A percentile compares a stretch with the other conserved stretches of the same genome.
Evolutionary conservation across 2,888 invertebrate genomes (phyloP).

Genomic region (Corbicula japonica): DNA sequence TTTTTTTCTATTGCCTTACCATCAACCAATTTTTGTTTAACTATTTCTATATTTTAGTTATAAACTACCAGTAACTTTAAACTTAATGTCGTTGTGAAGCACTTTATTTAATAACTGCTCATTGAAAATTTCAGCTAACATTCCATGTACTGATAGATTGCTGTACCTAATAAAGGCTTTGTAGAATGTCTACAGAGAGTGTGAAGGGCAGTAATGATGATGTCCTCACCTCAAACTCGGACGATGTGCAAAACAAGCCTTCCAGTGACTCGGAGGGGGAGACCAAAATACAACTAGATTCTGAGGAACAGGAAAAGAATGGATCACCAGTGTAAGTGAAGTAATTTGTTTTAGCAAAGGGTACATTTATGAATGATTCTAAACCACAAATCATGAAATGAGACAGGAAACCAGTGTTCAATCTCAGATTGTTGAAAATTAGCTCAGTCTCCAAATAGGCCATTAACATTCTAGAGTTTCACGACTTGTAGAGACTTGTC

Average conservation of each 20-base stretch:
- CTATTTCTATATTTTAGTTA: not conserved
- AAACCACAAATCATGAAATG: not conserved
- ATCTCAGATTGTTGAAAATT: not conserved
- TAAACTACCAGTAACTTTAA: not conserved
- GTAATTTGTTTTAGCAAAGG: not conserved
- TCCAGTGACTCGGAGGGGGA: slow-evolving; percentile 63
- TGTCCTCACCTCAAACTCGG: slow-evolving; percentile 33
- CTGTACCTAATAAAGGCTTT: not conserved
- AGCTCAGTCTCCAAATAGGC: not conserved
- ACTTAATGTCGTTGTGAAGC: not conserved
- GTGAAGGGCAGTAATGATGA: slow-evolving; percentile 51
- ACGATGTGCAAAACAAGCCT: slow-evolving; percentile 16
- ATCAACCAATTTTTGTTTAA: not conserved
- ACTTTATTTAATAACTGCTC: not conserved
- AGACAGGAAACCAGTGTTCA: not conserved
- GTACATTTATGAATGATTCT: not conserved
- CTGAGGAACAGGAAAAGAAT: slow-evolving; percentile 65
- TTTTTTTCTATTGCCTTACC: not conserved
- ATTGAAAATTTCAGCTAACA: not conserved
- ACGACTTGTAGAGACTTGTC: not conserved
- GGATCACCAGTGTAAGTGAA: slow-evolving; percentile 1
- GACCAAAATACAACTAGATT: slow-evolving; percentile 65
- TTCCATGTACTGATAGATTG: not conserved
- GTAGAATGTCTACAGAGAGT: slow-evolving; percentile 54
- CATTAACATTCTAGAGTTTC: not conserved